Evolutionary conservation across 1,140 invertebrate species (phyloP), one percentile per base, ranked within the genome.

Genomic region (Drosophila nigrodunni): DNA sequence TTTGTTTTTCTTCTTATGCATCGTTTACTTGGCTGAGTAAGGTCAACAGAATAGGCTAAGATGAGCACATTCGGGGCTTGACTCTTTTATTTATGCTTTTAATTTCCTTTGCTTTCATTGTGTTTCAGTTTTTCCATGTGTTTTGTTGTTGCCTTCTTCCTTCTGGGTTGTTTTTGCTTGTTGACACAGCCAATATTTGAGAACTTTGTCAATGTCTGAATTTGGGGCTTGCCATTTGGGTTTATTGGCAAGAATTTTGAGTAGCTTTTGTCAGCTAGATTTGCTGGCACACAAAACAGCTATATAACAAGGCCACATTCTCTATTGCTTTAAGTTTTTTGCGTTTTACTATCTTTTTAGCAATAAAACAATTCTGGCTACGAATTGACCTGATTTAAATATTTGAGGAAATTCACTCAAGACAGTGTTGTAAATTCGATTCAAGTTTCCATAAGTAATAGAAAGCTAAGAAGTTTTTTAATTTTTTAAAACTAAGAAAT

Each of bases 81-180:
- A 39, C 62, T 68, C 34, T 77, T 80, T 87, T 87, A 87, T 87
- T 87, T 87, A 87, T 87, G 83, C 78, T 80, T 87, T 88, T 87
- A 87, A 87, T 87, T 87, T 87, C 83, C 83, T 88, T 78, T 88
- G 80, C 83, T 87, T 83, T 73, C 61, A 69, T 73, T 77, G 77
- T 74, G 65, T 71, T 69, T 73, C 67, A 49, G 57, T 73, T 80
- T 49, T 65, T 52, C 46, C 47, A 55, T 49, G 41, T 74, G 30
- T 66, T 50, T 68, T 69, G 41, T 58, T 70, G 25, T 60, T 35
- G 34, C 18, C 52, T 41, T 39, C 15, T 35, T 65, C n/a, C n/a
- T 3, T 25, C 5, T 58, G 39, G 30, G 59, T 65, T 59, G 25
- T 37, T 50, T 39, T 37, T 69, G 44, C 58, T 43, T 55, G 61